These are phyloP conservation scores for Recurvirostra avosetta DNA, from an alignment of 2,113 vertebrate species.

Conservation along the genomic window DNA sequence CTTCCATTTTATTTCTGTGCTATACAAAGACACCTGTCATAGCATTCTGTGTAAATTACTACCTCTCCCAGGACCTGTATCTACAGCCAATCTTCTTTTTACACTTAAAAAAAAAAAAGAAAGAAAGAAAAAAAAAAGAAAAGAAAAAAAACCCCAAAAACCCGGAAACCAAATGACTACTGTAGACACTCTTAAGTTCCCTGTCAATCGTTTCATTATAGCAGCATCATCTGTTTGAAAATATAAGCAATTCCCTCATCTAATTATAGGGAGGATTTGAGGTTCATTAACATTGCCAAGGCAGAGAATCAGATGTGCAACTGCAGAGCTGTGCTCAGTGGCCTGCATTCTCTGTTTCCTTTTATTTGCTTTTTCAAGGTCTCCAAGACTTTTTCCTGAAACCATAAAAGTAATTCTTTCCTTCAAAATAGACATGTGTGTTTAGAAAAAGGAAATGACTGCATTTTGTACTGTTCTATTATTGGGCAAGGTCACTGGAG, in stretches of 20 bases:
- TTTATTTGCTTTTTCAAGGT: slow-evolving; percentile 82
- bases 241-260: slow-evolving; percentile 99
- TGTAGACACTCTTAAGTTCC: slow-evolving; percentile 87
- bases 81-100: slow-evolving; percentile 77
- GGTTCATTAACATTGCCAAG: slow-evolving; percentile 98
- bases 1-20: slow-evolving; percentile 77
- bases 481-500: slow-evolving; percentile 78
- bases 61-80: slow-evolving; percentile 74
- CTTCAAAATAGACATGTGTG: slow-evolving; percentile 75
- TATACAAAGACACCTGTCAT: slow-evolving; percentile 88
- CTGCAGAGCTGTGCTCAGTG: slow-evolving; percentile 84
- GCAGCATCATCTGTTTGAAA: slow-evolving; percentile 99
- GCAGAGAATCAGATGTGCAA: slow-evolving; percentile 92
- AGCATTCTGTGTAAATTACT: slow-evolving; percentile 75
- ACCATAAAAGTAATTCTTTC: slow-evolving; percentile 83
- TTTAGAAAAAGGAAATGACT: slow-evolving; percentile 87
- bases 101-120: slow-evolving; percentile 49
- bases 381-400: slow-evolving; percentile 79
- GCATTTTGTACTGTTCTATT: slow-evolving; percentile 80
- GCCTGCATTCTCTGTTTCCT: slow-evolving; percentile 82
- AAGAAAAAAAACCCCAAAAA: not conserved
- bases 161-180: slow-evolving; percentile 79
- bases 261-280: slow-evolving; percentile 99
- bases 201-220: slow-evolving; percentile 92
- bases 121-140: too few species aligned